Conservation (phyloP, 2,888 invertebrate species). For the Maniola hyperantus region DNA sequence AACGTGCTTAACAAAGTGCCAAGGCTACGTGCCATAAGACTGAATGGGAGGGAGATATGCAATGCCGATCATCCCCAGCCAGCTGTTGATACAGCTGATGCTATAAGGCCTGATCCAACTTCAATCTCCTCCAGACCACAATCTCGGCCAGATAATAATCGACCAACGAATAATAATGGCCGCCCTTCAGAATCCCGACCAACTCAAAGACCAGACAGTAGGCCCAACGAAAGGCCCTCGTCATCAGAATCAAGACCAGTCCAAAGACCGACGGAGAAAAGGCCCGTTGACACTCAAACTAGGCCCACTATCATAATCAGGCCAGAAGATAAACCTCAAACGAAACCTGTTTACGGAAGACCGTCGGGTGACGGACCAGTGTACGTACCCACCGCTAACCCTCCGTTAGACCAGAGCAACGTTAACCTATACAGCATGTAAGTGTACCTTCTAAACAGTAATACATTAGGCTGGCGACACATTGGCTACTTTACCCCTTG, state of each 20-base stretch:
- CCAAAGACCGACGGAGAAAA: slow-evolving; percentile 28
- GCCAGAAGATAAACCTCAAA: slow-evolving; percentile 54
- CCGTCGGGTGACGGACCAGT: slow-evolving; percentile 59
- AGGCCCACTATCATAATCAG: slow-evolving; percentile 39
- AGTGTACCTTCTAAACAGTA: slow-evolving; percentile 50
- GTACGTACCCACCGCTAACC: slow-evolving; percentile 56
- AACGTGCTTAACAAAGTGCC: slow-evolving; percentile 75
- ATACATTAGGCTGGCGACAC: no score
- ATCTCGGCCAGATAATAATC: slow-evolving; percentile 7
- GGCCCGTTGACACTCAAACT: slow-evolving; percentile 34
- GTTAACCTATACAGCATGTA: slow-evolving; percentile 64
- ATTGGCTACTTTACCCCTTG: no score
- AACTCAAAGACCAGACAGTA: slow-evolving; percentile 26
- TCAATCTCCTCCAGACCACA: slow-evolving; percentile 21
- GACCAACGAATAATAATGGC: no score
- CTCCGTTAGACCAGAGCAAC: slow-evolving; percentile 48
- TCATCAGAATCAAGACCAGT: slow-evolving; percentile 26
- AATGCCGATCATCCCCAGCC: slow-evolving; percentile 67
- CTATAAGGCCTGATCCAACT: slow-evolving; percentile 33
- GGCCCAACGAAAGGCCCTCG: slow-evolving; percentile 27
- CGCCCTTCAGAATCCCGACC: slow-evolving; percentile 23
- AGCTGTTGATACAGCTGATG: slow-evolving; percentile 52
- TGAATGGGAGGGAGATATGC: slow-evolving; percentile 84
- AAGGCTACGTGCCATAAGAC: slow-evolving; percentile 70
- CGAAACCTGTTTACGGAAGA: slow-evolving; percentile 56